Evolutionary conservation across 92 coral and sea anemone genomes (phyloP), one percentile per base, ranked within the genome.

Genomic region (Actinernus sp.): DNA sequence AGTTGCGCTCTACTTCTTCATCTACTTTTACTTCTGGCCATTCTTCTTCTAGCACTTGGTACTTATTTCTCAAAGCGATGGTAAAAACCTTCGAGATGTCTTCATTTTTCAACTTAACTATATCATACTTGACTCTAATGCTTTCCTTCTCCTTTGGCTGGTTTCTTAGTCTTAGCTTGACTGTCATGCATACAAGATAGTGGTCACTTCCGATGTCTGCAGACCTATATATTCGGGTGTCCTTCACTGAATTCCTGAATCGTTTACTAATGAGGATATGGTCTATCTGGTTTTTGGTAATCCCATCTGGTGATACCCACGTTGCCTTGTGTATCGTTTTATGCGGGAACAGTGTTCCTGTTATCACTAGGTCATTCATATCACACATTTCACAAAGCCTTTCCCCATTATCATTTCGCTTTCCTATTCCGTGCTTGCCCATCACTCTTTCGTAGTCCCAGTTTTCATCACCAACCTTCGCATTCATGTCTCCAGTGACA

Each of bases 151-250:
- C n/a, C n/a, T n/a, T n/a, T n/a, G n/a, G n/a, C n/a, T n/a, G n/a
- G n/a, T n/a, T n/a, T n/a, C n/a, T n/a, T n/a, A n/a, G n/a, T n/a
- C n/a, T n/a, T n/a, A n/a, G n/a, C n/a, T n/a, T n/a, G n/a, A n/a
- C n/a, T n/a, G n/a, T n/a, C n/a, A n/a, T n/a, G n/a, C n/a, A n/a
- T n/a, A n/a, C n/a, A n/a, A n/a, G n/a, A n/a, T n/a, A n/a, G n/a
- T n/a, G n/a, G n/a, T n/a, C n/a, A n/a, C n/a, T n/a, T 55, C 71
- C 73, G 6, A 76, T 50, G 50, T 66, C 78, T 22, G 74, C 89
- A 45, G 84, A 65, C 54, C 72, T 63, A 46, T 34, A 63, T 11
- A 74, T 78, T 54, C 66, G 41, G 13, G 84, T 66, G 61, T 82
- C 78, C 29, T 55, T 41, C 28, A 75, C 71, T 49, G 71, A 74